phyloP scores from a whole-genome alignment of 2,113 vertebrate species.

The Cololabis saira region DNA sequence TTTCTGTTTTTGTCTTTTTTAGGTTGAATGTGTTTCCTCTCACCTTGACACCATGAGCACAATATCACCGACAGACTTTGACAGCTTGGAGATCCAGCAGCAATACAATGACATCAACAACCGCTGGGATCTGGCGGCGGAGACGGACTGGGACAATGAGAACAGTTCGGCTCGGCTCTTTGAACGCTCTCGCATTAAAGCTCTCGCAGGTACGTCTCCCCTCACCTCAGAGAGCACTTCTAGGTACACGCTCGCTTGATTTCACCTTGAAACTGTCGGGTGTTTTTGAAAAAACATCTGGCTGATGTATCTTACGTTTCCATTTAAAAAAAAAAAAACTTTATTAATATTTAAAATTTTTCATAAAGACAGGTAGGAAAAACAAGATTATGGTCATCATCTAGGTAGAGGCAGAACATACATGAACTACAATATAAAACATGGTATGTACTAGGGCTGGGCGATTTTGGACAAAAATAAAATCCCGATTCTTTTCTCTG shows the following conservation, averaged over 20 bases:
- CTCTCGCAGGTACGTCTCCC: slow-evolving; percentile 86
- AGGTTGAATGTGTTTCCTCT: slow-evolving; percentile 78
- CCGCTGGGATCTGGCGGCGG: slow-evolving; percentile 91
- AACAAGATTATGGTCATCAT: too few species aligned
- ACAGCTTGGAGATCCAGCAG: slow-evolving; percentile 95
- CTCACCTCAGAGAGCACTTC: background rate
- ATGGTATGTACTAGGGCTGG: too few species aligned
- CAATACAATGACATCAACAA: slow-evolving; percentile 97
- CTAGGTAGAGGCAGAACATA: too few species aligned
- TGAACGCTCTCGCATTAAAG: slow-evolving; percentile 93
- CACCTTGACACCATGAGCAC: slow-evolving; percentile 87
- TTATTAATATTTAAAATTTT: too few species aligned
- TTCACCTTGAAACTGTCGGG: background rate
- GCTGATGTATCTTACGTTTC: too few species aligned
- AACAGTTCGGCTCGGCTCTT: slow-evolving; percentile 94
- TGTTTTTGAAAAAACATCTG: too few species aligned
- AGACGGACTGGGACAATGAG: slow-evolving; percentile 94
- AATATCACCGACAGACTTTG: slow-evolving; percentile 92
- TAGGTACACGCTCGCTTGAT: background rate
- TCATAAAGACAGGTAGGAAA: too few species aligned
- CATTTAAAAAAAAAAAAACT: too few species aligned
- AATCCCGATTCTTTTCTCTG: too few species aligned
- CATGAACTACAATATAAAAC: too few species aligned
- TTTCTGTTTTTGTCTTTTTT: slow-evolving; percentile 27
- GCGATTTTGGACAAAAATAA: too few species aligned